phyloP scores from a whole-genome alignment of 2,888 invertebrate genomes.

The Micropterix aruncella region DNA sequence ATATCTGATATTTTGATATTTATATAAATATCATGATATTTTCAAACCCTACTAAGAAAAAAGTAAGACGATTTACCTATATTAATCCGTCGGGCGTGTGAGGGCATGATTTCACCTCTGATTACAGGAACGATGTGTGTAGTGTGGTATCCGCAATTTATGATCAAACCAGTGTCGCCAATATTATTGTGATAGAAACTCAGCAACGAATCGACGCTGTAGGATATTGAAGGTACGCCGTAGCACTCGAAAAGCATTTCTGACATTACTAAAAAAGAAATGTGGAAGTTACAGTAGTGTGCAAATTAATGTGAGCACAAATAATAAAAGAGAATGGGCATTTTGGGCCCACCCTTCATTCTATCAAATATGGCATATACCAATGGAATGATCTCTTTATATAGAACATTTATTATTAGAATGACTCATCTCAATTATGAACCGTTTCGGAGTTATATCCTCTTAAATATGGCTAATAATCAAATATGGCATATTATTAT shows the following conservation, averaged over 20 bases:
- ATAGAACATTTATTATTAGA: too few relatives aligned
- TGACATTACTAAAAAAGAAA: conserved; percentile 80
- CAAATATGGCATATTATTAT: too few relatives aligned
- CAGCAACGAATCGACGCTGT: conserved; percentile 76
- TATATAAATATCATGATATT: too few relatives aligned
- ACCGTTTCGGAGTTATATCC: too few relatives aligned
- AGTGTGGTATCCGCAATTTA: conserved; percentile 79
- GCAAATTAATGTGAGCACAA: too few relatives aligned
- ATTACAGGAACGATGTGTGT: conserved; percentile 80
- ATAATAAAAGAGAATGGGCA: background rate
- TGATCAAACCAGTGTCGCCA: conserved; percentile 53
- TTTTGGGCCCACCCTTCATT: too few relatives aligned
- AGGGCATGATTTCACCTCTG: conserved; percentile 50
- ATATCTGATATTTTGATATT: too few relatives aligned
- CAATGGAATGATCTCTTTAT: too few relatives aligned
- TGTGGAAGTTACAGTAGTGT: conserved; percentile 11
- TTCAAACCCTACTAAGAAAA: background rate
- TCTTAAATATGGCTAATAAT: too few relatives aligned
- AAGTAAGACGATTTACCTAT: conserved; percentile 33
- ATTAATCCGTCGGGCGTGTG: conserved; percentile 68
- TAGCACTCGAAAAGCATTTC: conserved; percentile 91
- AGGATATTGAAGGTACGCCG: conserved; percentile 69
- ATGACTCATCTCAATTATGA: too few relatives aligned
- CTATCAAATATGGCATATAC: too few relatives aligned
- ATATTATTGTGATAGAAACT: conserved; percentile 52